phyloP scores from a whole-genome alignment of 2,888 invertebrate genomes.

The Lasioglossum villosulum region DNA sequence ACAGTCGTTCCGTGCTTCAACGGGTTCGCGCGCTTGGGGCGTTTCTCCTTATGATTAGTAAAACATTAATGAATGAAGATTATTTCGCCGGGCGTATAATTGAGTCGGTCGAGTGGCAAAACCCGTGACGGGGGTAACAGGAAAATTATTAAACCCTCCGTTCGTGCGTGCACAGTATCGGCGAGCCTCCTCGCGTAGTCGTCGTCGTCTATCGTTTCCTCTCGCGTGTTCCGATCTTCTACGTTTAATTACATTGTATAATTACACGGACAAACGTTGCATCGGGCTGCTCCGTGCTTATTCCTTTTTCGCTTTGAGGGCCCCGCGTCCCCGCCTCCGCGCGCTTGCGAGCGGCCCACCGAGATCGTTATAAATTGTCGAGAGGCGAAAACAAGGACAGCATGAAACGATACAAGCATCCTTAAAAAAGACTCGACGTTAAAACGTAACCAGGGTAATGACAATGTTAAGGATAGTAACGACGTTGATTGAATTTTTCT shows the following conservation, averaged over 20 bases:
- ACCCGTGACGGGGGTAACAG: constrained; percentile 32
- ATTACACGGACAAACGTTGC: constrained; percentile 30
- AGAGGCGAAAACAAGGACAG: neutral
- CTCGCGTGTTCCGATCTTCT: constrained; percentile 19
- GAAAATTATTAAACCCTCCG: constrained; percentile 42
- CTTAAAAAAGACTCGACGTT: neutral
- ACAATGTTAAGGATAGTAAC: neutral
- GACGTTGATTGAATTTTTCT: neutral
- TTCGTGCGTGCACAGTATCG: constrained; percentile 21
- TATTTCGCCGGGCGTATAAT: constrained; percentile 60
- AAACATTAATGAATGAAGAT: constrained; percentile 71
- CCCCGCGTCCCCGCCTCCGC: neutral
- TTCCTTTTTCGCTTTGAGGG: neutral
- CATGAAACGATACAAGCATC: constrained; percentile 11
- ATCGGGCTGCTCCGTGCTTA: neutral
- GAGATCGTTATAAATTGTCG: constrained; percentile 11
- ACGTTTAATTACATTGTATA: constrained; percentile 40
- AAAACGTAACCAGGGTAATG: neutral
- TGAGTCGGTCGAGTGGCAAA: constrained; percentile 58
- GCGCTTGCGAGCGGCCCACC: neutral
- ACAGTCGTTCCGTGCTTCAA: constrained; percentile 50
- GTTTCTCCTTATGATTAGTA: constrained; percentile 67
- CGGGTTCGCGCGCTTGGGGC: constrained; percentile 38
- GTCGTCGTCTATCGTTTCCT: neutral
- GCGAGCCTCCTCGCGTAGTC: neutral